Percentiles rank a stretch among this genome's conserved stretches.
These are phyloP conservation scores for Clanis bilineata DNA, from an alignment of 2,888 invertebrate species.

Conservation along the genomic window DNA sequence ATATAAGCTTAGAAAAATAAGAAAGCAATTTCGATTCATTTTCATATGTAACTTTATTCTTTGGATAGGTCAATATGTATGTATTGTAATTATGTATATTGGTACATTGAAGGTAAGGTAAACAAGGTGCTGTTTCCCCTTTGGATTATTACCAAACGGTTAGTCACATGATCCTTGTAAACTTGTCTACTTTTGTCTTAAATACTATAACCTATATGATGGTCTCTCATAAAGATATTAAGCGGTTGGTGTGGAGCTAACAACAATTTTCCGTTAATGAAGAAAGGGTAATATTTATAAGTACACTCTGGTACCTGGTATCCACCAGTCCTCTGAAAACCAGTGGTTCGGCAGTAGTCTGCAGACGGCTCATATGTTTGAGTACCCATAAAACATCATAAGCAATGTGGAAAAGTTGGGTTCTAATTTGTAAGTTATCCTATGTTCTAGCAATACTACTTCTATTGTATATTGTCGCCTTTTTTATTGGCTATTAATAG, in stretches of 20 bases:
- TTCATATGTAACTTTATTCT: no score
- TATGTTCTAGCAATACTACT: not conserved
- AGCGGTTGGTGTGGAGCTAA: slow-evolving; percentile 11
- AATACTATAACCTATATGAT: not conserved
- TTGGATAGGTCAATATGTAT: no score
- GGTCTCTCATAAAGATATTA: not conserved
- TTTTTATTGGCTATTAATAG: not conserved
- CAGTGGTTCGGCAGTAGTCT: slow-evolving; percentile 35
- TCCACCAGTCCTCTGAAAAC: slow-evolving; percentile 29
- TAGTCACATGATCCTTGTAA: not conserved
- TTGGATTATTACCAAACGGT: not conserved
- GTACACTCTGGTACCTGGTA: slow-evolving; percentile 34
- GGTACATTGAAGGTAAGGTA: slow-evolving; percentile 14
- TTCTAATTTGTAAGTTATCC: slow-evolving; percentile 48
- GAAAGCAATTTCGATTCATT: no score
- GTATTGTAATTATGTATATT: not conserved
- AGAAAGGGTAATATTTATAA: slow-evolving; percentile 14
- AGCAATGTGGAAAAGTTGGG: slow-evolving; percentile 26
- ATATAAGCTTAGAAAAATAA: no score
- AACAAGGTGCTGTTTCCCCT: not conserved
- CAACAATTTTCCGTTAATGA: slow-evolving; percentile 23
- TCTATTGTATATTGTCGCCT: not conserved
- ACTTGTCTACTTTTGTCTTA: not conserved
- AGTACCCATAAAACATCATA: slow-evolving; percentile 26
- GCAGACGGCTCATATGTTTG: slow-evolving; percentile 34